phyloP scores from a whole-genome alignment of 2,888 invertebrate species.

The Linhomoeus sp. region DNA sequence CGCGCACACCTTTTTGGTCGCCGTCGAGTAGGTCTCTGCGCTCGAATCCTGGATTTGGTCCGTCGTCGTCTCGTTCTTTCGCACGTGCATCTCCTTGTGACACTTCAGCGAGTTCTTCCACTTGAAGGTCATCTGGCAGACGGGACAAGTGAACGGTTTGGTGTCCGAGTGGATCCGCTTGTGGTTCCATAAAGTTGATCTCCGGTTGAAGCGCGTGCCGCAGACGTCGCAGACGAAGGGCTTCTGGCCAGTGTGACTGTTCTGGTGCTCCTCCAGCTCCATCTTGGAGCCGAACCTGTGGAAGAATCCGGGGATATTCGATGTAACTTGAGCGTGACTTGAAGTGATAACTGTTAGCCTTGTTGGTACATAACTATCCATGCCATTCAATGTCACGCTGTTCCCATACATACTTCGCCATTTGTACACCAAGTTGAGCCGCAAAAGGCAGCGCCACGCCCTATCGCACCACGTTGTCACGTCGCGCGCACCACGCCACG shows the following conservation, averaged over 20 bases:
- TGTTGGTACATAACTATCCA: too few species aligned
- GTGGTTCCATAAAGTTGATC: constrained; percentile 27
- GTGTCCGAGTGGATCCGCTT: constrained; percentile 25
- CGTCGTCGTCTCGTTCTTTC: constrained; percentile 18
- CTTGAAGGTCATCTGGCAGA: constrained; percentile 26
- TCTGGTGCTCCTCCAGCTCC: constrained; percentile 27
- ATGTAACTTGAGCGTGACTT: too few species aligned
- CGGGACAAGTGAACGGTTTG: constrained; percentile 23
- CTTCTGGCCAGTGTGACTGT: constrained; percentile 23
- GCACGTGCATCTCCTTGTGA: constrained; percentile 24
- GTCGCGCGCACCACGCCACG: too few species aligned
- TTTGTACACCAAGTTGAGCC: too few species aligned
- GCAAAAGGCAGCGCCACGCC: too few species aligned
- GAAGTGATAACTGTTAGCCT: too few species aligned
- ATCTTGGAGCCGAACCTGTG: constrained; percentile 20
- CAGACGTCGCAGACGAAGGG: constrained; percentile 27
- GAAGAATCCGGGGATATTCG: too few species aligned
- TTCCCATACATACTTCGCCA: too few species aligned
- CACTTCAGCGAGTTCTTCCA: constrained; percentile 26
- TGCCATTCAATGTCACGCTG: too few species aligned
- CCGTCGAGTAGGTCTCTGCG: neutral
- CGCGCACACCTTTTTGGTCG: too few species aligned
- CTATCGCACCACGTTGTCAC: too few species aligned
- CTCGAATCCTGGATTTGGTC: neutral
- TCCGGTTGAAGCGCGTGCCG: constrained; percentile 23